Conservation (phyloP, 2,113 vertebrate genomes). For the Embiotoca jacksoni region DNA sequence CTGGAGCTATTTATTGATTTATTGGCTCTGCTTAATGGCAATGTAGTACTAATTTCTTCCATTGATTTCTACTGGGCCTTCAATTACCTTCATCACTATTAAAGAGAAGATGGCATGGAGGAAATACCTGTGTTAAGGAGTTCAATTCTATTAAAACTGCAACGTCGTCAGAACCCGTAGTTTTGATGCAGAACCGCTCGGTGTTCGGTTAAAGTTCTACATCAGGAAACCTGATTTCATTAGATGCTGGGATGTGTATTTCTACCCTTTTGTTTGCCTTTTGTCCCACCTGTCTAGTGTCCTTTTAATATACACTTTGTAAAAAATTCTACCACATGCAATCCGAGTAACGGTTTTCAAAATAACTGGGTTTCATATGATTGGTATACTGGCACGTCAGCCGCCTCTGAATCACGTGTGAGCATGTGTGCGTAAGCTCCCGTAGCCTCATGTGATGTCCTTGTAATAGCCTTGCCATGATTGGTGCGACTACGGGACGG, state of each 20-base stretch:
- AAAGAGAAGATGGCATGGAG: not conserved
- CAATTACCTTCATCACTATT: conserved; percentile 15
- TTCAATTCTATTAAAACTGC: not conserved
- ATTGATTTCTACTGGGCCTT: conserved; percentile 46
- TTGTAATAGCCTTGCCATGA: conserved; percentile 45
- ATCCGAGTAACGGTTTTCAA: conserved; percentile 13
- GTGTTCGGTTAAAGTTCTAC: not conserved
- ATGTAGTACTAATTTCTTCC: conserved; percentile 24
- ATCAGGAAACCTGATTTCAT: not conserved
- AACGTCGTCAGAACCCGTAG: not conserved
- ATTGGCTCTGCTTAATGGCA: conserved; percentile 44
- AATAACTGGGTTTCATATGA: conserved; percentile 45
- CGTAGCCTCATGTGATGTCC: conserved; percentile 20
- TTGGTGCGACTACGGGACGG: conserved; percentile 52
- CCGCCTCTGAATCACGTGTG: conserved; percentile 35
- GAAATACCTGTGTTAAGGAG: not conserved
- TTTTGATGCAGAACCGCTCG: not conserved
- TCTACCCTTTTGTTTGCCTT: conserved; percentile 11
- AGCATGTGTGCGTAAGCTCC: conserved; percentile 54
- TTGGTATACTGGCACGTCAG: conserved; percentile 42
- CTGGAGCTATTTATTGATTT: conserved; percentile 30
- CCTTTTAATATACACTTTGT: conserved; percentile 16
- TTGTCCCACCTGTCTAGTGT: conserved; percentile 8
- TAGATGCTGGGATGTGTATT: not conserved
- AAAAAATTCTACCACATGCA: conserved; percentile 1